These are phyloP conservation scores for Drosophila planitibia DNA, from an alignment of 2,888 invertebrate genomes.

Conservation along the genomic window DNA sequence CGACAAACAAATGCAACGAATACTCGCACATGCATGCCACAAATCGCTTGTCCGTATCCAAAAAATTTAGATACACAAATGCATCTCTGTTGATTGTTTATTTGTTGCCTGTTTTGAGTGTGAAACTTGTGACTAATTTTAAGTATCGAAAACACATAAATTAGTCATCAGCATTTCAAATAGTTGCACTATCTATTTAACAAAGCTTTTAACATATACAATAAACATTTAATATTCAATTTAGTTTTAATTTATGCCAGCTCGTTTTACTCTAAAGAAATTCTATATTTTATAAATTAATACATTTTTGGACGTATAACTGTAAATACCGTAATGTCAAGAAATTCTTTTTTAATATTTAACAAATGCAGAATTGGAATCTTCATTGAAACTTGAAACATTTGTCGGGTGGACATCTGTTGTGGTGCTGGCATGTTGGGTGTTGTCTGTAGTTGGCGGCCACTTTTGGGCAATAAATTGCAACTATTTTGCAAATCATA, in stretches of 20 bases:
- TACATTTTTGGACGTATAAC: not conserved
- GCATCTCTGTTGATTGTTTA: slow-evolving; percentile 42
- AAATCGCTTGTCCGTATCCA: slow-evolving; percentile 47
- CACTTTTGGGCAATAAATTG: slow-evolving; percentile 54
- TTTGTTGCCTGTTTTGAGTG: slow-evolving; percentile 41
- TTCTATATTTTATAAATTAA: not conserved
- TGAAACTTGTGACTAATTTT: slow-evolving; percentile 48
- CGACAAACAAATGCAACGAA: slow-evolving; percentile 61
- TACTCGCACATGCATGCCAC: slow-evolving; percentile 46
- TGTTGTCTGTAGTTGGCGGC: slow-evolving; percentile 13
- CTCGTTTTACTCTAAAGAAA: not conserved
- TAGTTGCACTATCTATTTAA: not conserved
- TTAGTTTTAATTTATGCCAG: not conserved
- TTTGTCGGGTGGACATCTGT: slow-evolving; percentile 2
- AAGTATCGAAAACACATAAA: slow-evolving; percentile 19
- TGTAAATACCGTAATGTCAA: not conserved
- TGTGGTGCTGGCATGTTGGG: slow-evolving; percentile 1
- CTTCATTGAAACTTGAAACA: not conserved
- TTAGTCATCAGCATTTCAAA: slow-evolving; percentile 3
- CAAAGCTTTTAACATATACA: not conserved
- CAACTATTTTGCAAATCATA: slow-evolving; percentile 66
- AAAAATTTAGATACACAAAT: slow-evolving; percentile 31
- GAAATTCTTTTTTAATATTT: not conserved
- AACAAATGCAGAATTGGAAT: not conserved
- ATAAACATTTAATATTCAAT: not conserved